Percentiles rank a stretch among this genome's conserved stretches.
Conservation (phyloP, 2,113 vertebrate genomes). For the Gymnocephalus cernua region DNA sequence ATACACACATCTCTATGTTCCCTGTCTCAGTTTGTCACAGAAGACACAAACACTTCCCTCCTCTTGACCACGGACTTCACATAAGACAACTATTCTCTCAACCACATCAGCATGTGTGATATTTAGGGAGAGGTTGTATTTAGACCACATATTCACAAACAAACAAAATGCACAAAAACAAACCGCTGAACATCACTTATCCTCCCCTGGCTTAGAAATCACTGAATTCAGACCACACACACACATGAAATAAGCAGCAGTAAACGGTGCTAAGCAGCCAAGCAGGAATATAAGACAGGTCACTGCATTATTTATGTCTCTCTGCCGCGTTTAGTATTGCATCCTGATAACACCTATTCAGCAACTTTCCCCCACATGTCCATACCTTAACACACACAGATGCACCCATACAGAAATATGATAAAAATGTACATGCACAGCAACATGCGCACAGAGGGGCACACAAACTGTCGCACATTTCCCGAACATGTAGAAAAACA, state of each 20-base stretch:
- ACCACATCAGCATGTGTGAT: constrained; percentile 44
- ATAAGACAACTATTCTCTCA: constrained; percentile 7
- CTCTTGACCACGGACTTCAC: constrained; percentile 40
- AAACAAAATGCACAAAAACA: constrained; percentile 56
- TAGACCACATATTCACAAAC: constrained; percentile 47
- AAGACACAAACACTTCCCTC: constrained; percentile 21
- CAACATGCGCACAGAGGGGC: not conserved
- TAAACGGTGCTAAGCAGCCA: constrained; percentile 80
- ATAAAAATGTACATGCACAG: constrained; percentile 22
- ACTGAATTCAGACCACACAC: constrained; percentile 43
- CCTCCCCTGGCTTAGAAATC: constrained; percentile 33
- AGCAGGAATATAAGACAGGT: constrained; percentile 73
- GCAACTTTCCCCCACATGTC: constrained; percentile 62
- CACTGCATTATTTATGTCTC: constrained; percentile 80
- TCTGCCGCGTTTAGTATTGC: constrained; percentile 70
- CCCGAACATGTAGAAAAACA: not conserved
- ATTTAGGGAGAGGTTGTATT: constrained; percentile 44
- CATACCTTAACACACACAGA: constrained; percentile 34
- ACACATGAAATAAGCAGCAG: constrained; percentile 57
- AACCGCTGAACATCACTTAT: constrained; percentile 44
- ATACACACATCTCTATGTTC: not conserved
- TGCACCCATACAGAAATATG: constrained; percentile 18
- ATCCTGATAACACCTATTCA: constrained; percentile 78
- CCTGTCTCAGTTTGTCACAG: not conserved
- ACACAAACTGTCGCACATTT: not conserved